Evolutionary conservation across 2,888 invertebrate genomes (phyloP), one percentile per base, ranked within the genome.

Genomic region (Piscicola geometra): DNA sequence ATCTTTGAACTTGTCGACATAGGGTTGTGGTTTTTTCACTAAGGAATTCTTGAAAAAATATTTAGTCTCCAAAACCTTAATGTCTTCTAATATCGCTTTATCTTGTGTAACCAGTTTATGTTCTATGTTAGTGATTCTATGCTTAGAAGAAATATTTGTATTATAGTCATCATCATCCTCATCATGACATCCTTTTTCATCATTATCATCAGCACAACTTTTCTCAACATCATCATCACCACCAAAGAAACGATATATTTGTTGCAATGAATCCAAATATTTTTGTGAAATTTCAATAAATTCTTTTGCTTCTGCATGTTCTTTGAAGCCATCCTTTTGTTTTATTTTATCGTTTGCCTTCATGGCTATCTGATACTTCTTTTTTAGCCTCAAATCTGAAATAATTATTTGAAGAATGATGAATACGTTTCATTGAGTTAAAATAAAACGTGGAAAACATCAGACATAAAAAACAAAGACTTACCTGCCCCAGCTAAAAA

Each of bases 21-120:
- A 56, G 12, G 60, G 60, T 25, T 56, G 60, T 25, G 5, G 60
- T 56, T 15, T 9, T n/a, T 56, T 56, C 12, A 56, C 60, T n/a
- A 56, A 56, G n/a, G 60, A 56, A 56, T 56, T n/a, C n/a, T 56
- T 56, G 60, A 56, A 56, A 9, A 56, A 18, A n/a, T 15, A 56
- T 5, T 56, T 56, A 56, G 9, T 25, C n/a, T 25, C n/a, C n/a
- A 56, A 56, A 56, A 56, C 60, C 60, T 15, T 56, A 3, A 56
- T 18, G n/a, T 56, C 60, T 25, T 25, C 60, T n/a, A 56, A 18
- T 56, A 56, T 56, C 60, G 60, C 60, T 25, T 56, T 56, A 5
- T 56, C 60, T 5, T 56, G 15, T 25, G 60, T 56, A 9, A 21
- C 60, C 60, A 56, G 60, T 56, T 56, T 56, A 21, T 56, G 60